Percentiles rank a stretch among this genome's conserved stretches.
These are phyloP conservation scores for Chinchilla lanigera DNA, from an alignment of 2,113 vertebrate genomes.

Conservation along the genomic window DNA sequence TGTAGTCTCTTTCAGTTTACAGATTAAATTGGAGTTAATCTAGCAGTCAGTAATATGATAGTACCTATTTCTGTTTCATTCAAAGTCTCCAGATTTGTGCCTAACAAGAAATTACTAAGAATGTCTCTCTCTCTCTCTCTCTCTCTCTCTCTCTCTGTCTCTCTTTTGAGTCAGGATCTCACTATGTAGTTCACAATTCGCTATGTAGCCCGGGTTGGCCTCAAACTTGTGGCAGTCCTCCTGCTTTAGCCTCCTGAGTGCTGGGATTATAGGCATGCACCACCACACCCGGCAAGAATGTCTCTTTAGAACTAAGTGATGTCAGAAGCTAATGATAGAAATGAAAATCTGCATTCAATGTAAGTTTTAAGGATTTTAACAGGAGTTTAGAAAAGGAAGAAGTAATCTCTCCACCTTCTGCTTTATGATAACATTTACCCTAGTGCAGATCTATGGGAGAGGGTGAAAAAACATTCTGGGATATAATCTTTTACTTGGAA, in stretches of 20 bases:
- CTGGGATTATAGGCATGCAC: background rate
- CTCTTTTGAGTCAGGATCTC: background rate
- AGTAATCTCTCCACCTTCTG: background rate
- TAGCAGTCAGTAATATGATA: background rate
- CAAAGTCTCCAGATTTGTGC: background rate
- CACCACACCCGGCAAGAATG: background rate
- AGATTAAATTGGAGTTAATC: constrained; percentile 31
- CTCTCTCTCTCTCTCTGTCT: no score
- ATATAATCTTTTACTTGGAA: background rate
- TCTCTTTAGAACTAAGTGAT: background rate
- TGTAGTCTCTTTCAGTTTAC: background rate
- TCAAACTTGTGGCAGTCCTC: background rate
- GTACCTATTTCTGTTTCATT: background rate
- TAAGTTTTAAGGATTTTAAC: constrained; percentile 36
- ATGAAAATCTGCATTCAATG: background rate
- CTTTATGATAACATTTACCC: background rate
- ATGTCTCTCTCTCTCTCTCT: no score
- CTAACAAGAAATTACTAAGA: background rate
- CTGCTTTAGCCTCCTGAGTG: background rate
- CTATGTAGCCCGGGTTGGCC: background rate
- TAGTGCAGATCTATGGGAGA: background rate
- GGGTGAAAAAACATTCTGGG: background rate
- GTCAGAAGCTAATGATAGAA: background rate
- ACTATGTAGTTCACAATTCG: background rate
- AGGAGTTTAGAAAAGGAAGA: constrained; percentile 18